phyloP scores from a whole-genome alignment of 2,113 vertebrate genomes.

The Oreamnos americanus region DNA sequence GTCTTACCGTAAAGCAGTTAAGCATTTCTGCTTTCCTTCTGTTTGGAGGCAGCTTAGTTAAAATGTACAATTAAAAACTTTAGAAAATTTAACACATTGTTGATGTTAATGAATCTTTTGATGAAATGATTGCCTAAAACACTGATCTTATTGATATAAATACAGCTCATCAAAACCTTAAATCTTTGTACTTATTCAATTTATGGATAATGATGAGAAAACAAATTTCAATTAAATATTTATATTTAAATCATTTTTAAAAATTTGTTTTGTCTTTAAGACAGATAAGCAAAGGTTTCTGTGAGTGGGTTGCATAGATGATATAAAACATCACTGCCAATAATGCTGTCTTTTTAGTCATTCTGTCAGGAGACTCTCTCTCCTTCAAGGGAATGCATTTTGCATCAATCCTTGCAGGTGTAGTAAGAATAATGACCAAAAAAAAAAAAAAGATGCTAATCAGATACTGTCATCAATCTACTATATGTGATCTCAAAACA shows the following conservation, averaged over 20 bases:
- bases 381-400: background rate
- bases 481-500: background rate
- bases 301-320: too few species aligned
- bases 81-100: background rate
- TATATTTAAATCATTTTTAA: background rate
- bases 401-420: background rate
- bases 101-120: background rate
- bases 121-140: background rate
- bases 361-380: background rate
- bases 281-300: background rate
- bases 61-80: background rate
- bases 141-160: background rate
- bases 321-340: background rate
- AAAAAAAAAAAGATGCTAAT: background rate
- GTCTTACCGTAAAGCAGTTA: background rate
- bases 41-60: background rate
- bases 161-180: background rate
- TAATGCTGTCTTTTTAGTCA: too few species aligned
- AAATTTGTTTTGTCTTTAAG: background rate
- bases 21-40: too few species aligned
- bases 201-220: background rate
- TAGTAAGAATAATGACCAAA: background rate
- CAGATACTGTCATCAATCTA: too few species aligned
- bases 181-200: background rate
- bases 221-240: background rate